Conservation (phyloP, 2,113 vertebrate species). For the Psettodes erumei region DNA sequence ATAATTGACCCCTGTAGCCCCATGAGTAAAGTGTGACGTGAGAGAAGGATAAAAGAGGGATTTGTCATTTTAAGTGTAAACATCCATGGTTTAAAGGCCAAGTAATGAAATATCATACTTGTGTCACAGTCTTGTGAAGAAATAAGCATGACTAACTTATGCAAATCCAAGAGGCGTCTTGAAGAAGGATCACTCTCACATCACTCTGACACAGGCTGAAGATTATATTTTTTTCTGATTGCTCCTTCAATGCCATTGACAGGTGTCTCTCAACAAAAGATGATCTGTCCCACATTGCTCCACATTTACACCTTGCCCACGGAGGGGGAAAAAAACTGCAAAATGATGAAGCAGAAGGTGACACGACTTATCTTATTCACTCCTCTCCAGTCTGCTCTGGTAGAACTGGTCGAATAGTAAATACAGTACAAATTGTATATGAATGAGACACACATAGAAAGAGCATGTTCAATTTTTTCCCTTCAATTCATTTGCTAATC, state of each 20-base stretch:
- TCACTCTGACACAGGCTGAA: not conserved
- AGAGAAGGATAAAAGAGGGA: not conserved
- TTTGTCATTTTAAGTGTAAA: not conserved
- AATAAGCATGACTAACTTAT: not conserved
- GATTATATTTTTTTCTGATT: not conserved
- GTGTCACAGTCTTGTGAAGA: not conserved
- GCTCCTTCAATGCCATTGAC: not conserved
- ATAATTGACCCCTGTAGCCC: not conserved
- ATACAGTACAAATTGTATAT: too few relatives aligned
- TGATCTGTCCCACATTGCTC: not conserved
- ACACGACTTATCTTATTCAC: not conserved
- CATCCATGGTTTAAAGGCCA: not conserved
- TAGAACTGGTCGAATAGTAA: too few relatives aligned
- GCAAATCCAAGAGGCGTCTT: not conserved
- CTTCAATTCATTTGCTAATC: too few relatives aligned
- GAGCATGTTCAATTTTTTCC: not conserved
- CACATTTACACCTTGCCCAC: not conserved
- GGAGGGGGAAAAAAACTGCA: not conserved
- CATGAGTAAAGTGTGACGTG: not conserved
- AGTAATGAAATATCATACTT: not conserved
- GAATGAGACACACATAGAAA: constrained; percentile 2
- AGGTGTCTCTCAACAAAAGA: not conserved
- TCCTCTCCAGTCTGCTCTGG: not conserved
- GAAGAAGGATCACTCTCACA: not conserved
- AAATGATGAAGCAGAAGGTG: not conserved